phyloP scores from a whole-genome alignment of 2,888 invertebrate species.

The Electrophaes corylata region DNA sequence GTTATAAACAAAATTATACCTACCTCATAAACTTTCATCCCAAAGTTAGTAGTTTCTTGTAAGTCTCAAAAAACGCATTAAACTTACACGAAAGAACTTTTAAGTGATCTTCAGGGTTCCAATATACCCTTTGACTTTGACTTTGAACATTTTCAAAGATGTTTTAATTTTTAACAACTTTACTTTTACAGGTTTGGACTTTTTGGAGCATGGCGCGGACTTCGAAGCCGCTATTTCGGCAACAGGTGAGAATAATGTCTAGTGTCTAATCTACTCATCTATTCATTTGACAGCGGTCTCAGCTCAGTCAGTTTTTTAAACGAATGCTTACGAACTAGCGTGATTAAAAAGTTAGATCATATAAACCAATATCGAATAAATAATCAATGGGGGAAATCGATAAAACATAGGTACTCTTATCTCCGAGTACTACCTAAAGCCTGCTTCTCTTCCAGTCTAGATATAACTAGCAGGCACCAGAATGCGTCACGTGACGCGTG shows the following conservation, averaged over 20 bases:
- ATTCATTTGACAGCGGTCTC: no score
- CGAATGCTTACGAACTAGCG: no score
- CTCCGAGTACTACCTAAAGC: background rate
- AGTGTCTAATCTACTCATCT: background rate
- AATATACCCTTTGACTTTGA: background rate
- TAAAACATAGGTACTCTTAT: no score
- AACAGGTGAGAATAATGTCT: slow-evolving; percentile 82
- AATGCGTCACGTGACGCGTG: background rate
- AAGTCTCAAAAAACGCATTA: no score
- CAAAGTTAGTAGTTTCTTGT: no score
- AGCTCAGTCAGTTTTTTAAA: no score
- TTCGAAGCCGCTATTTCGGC: slow-evolving; percentile 89
- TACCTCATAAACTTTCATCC: no score
- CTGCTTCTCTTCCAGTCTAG: slow-evolving; percentile 2
- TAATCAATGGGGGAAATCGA: no score
- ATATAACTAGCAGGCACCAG: slow-evolving; percentile 13
- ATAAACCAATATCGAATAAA: no score
- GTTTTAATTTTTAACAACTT: background rate
- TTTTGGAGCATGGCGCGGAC: slow-evolving; percentile 89
- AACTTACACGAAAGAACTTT: no score
- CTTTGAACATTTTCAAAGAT: background rate
- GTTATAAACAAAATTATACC: no score
- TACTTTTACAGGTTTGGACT: slow-evolving; percentile 86
- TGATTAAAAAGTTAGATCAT: no score
- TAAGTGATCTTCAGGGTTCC: background rate